Percentiles rank a stretch among this genome's conserved stretches.
These are phyloP conservation scores for Agrotis exclamationis DNA, from an alignment of 2,888 invertebrate genomes.

Conservation along the genomic window DNA sequence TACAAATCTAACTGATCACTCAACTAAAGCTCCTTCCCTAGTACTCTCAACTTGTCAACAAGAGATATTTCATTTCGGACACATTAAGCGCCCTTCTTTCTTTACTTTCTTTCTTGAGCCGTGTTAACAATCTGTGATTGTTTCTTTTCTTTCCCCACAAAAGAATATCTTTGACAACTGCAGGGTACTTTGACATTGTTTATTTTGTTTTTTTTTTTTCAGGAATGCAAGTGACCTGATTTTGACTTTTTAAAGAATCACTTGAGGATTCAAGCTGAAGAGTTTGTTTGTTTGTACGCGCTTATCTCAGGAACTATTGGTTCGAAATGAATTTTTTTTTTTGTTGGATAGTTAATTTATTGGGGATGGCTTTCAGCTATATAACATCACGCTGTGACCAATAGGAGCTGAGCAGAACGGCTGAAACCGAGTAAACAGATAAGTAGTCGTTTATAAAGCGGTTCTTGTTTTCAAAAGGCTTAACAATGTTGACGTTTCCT, in stretches of 20 bases:
- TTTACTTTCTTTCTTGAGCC: constrained; percentile 36
- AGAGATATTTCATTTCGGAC: constrained; percentile 81
- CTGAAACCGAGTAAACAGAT: too few relatives aligned
- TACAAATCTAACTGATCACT: constrained; percentile 28
- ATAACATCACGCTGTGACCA: too few relatives aligned
- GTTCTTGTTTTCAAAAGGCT: neutral
- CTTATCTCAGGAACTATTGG: too few relatives aligned
- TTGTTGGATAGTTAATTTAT: too few relatives aligned
- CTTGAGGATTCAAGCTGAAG: too few relatives aligned
- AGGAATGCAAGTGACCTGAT: constrained; percentile 8
- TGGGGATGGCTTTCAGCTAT: too few relatives aligned
- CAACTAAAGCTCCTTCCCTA: constrained; percentile 3
- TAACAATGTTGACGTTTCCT: neutral
- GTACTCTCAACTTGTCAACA: constrained; percentile 80
- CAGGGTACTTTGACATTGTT: constrained; percentile 24
- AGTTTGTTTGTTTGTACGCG: too few relatives aligned
- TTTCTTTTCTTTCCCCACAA: constrained; percentile 59
- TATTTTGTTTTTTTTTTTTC: constrained; percentile 11
- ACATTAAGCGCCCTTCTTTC: constrained; percentile 69
- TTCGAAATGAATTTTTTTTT: too few relatives aligned
- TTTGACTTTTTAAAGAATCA: constrained; percentile 7
- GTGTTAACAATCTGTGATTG: constrained; percentile 67
- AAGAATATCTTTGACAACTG: constrained; percentile 53
- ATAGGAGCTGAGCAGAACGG: too few relatives aligned
- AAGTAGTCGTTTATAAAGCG: too few relatives aligned